Percentiles rank a stretch among this genome's conserved stretches.
Conservation (phyloP, 2,113 vertebrate species). For the Ciconia maguari region DNA sequence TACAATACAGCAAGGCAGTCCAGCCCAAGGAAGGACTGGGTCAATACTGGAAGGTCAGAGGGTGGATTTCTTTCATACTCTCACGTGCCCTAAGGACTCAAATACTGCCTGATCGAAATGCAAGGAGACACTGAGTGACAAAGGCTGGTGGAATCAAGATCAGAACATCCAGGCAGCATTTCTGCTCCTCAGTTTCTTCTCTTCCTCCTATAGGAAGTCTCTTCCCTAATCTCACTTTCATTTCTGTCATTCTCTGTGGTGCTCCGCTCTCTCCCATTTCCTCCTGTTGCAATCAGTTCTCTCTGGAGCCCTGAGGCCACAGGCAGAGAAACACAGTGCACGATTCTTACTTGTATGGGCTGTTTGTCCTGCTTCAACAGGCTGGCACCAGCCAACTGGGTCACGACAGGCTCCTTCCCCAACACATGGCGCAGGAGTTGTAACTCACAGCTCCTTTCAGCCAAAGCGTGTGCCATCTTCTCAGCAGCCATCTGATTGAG, state of each 20-base stretch:
- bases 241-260: not conserved
- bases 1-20: constrained; percentile 16
- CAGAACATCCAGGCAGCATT: not conserved
- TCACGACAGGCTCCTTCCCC: constrained; percentile 55
- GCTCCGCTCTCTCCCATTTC: not conserved
- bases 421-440: constrained; percentile 81
- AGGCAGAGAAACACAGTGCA: not conserved
- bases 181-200: constrained; percentile 18
- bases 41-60: constrained; percentile 34
- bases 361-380: constrained; percentile 74
- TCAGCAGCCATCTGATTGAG: constrained; percentile 74
- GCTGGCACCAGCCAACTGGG: not conserved
- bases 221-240: not conserved
- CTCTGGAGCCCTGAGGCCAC: not conserved
- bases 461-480: constrained; percentile 78
- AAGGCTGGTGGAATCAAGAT: not conserved
- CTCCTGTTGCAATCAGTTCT: not conserved
- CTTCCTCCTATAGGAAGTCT: not conserved
- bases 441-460: constrained; percentile 79
- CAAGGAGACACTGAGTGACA: constrained; percentile 1
- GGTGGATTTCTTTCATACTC: constrained; percentile 14
- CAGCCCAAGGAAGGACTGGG: constrained; percentile 40
- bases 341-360: constrained; percentile 77
- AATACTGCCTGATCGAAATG: constrained; percentile 1
- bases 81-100: not conserved